phyloP scores from a whole-genome alignment of 1,140 invertebrate species.

The Chelonus insularis region DNA sequence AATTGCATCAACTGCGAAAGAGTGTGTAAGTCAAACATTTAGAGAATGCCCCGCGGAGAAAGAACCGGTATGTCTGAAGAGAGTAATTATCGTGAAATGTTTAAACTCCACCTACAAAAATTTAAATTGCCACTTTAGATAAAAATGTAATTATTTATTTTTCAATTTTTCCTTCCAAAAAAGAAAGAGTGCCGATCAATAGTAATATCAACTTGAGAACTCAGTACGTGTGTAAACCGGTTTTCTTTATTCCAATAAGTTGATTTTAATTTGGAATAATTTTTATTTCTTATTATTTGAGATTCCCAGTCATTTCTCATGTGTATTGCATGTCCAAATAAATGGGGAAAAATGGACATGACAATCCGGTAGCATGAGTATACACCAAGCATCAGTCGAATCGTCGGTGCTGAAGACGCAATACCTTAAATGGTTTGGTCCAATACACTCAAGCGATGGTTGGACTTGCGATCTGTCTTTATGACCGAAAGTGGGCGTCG shows the following conservation, averaged over 20 bases:
- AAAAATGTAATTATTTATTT: neutral
- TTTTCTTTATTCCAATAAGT: too few species aligned
- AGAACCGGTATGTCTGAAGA: slow-evolving; percentile 17
- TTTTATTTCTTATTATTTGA: neutral
- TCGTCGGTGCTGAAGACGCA: slow-evolving; percentile 14
- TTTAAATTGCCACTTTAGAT: neutral
- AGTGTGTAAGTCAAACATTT: slow-evolving; percentile 25
- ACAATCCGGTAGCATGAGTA: too few species aligned
- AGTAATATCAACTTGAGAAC: too few species aligned
- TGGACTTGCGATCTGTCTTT: slow-evolving; percentile 42
- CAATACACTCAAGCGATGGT: slow-evolving; percentile 35
- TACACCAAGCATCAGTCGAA: slow-evolving; percentile 12
- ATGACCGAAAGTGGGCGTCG: slow-evolving; percentile 40
- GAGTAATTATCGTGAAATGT: neutral
- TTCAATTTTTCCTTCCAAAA: too few species aligned
- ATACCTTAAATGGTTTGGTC: slow-evolving; percentile 38
- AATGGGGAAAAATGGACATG: too few species aligned
- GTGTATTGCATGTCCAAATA: too few species aligned
- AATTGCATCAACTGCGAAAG: slow-evolving; percentile 2
- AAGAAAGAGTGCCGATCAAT: too few species aligned
- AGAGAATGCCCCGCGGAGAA: slow-evolving; percentile 17
- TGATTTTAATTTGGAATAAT: too few species aligned
- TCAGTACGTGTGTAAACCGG: too few species aligned
- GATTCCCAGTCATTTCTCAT: too few species aligned
- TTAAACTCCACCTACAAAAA: neutral